Conservation (phyloP, 2,888 invertebrate species). For the Patella pellucida region DNA sequence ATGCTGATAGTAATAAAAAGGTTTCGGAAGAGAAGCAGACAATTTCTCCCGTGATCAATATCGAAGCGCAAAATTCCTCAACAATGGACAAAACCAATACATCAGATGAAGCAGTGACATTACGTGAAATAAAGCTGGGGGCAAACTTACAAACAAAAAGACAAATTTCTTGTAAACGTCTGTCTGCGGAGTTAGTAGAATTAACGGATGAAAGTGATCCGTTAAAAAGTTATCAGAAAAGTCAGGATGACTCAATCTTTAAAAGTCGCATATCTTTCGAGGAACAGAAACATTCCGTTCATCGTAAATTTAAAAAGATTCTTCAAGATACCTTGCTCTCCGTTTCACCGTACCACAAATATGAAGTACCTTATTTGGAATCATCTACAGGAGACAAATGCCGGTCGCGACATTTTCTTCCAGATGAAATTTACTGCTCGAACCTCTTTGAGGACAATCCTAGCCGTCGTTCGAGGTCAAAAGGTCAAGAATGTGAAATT, state of each 20-base stretch:
- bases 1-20: background rate
- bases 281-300: conserved; percentile 61
- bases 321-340: conserved; percentile 83
- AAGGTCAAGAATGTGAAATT: conserved; percentile 19
- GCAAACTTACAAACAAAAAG: background rate
- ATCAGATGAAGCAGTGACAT: too few relatives aligned
- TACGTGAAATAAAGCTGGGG: too few relatives aligned
- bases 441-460: conserved; percentile 46
- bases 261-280: conserved; percentile 39
- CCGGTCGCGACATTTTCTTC: conserved; percentile 80
- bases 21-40: background rate
- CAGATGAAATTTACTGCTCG: conserved; percentile 82
- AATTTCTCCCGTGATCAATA: background rate
- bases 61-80: background rate
- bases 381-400: conserved; percentile 86
- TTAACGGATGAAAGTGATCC: conserved; percentile 78
- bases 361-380: conserved; percentile 89
- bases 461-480: conserved; percentile 29
- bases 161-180: background rate
- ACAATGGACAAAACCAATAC: background rate
- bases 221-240: conserved; percentile 75
- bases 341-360: conserved; percentile 88
- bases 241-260: conserved; percentile 71
- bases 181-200: conserved; percentile 34
- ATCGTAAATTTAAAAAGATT: conserved; percentile 79